phyloP scores from a whole-genome alignment of 2,113 vertebrate genomes.

The Pristiophorus japonicus region DNA sequence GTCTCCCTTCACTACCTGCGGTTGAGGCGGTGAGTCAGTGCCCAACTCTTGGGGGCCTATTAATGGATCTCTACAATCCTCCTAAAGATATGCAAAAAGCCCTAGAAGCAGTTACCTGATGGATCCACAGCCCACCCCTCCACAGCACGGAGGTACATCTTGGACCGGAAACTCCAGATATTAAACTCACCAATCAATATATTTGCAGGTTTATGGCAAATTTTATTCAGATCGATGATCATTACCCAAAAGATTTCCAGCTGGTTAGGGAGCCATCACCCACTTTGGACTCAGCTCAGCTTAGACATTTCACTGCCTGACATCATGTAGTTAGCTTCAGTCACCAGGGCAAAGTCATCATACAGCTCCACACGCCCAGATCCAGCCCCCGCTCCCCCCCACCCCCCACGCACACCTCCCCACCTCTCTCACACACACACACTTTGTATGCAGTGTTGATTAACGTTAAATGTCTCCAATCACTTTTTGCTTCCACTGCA shows the following conservation, averaged over 20 bases:
- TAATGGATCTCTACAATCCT: no score
- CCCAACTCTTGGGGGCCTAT: not conserved
- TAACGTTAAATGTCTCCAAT: no score
- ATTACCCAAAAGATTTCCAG: not conserved
- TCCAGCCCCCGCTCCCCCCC: no score
- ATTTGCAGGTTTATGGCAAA: no score
- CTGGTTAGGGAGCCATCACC: not conserved
- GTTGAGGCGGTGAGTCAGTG: not conserved
- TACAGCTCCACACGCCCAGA: no score
- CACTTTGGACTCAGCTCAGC: not conserved
- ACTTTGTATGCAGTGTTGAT: not conserved
- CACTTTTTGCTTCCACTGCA: not conserved
- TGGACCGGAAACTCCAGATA: not conserved
- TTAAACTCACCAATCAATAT: not conserved
- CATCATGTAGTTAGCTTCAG: no score
- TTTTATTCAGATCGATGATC: not conserved
- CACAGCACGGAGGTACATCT: not conserved
- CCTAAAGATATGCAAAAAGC: not conserved
- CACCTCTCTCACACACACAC: not conserved
- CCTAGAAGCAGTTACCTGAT: not conserved
- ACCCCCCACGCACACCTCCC: not conserved
- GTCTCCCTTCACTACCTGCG: not conserved
- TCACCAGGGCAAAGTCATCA: no score
- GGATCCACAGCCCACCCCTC: not conserved
- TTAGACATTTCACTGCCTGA: no score